Conservation (phyloP, 2,888 invertebrate genomes). For the Dendrolimus pini region DNA sequence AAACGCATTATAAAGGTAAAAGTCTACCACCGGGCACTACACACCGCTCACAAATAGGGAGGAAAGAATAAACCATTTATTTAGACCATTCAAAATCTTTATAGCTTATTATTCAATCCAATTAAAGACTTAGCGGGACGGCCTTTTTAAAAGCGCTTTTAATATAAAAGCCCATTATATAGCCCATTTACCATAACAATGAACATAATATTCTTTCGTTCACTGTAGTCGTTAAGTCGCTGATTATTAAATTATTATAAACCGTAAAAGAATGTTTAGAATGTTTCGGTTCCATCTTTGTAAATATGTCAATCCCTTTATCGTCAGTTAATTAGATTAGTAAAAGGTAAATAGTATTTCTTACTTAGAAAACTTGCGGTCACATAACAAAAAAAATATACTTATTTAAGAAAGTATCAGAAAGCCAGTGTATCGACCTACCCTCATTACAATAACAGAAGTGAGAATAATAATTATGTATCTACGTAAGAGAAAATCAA, state of each 20-base stretch:
- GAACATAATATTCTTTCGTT: constrained; percentile 56
- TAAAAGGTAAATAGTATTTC: too few relatives aligned
- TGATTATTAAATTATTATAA: constrained; percentile 57
- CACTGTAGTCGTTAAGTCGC: constrained; percentile 44
- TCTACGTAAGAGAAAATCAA: too few relatives aligned
- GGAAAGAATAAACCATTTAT: constrained; percentile 62
- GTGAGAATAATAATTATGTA: too few relatives aligned
- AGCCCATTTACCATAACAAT: constrained; percentile 65
- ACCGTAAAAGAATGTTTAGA: constrained; percentile 36
- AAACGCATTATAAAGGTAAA: constrained; percentile 17
- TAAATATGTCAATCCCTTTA: not conserved
- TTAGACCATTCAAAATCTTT: constrained; percentile 67
- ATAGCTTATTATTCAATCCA: constrained; percentile 69
- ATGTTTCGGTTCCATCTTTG: constrained; percentile 3
- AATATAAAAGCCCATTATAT: constrained; percentile 64
- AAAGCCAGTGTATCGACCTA: not conserved
- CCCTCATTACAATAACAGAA: too few relatives aligned
- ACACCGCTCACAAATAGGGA: constrained; percentile 39
- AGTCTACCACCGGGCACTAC: not conserved
- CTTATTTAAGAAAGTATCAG: not conserved
- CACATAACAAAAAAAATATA: not conserved
- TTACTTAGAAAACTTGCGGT: too few relatives aligned
- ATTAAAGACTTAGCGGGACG: constrained; percentile 65
- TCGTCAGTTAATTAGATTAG: too few relatives aligned
- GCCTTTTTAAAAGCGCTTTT: constrained; percentile 56